A percentile compares a stretch with the other conserved stretches of the same genome.
These are phyloP conservation scores for Pelmatolapia mariae DNA, from an alignment of 2,113 vertebrate genomes.

Conservation along the genomic window DNA sequence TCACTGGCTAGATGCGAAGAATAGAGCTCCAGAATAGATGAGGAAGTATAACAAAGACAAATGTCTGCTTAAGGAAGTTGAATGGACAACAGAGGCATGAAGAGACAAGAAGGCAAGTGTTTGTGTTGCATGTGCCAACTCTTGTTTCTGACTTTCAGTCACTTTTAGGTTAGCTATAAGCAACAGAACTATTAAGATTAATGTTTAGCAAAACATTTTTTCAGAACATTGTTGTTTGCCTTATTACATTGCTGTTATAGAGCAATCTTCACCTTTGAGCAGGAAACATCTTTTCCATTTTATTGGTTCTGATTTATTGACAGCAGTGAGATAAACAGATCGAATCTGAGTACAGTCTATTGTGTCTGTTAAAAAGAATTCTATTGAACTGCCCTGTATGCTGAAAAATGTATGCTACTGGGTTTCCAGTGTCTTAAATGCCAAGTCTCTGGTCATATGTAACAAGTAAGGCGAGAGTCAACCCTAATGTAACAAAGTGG, in stretches of 20 bases:
- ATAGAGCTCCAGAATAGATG: not conserved
- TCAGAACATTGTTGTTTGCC: not conserved
- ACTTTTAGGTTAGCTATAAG: not conserved
- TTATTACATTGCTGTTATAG: not conserved
- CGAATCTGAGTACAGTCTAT: not conserved
- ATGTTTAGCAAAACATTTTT: not conserved
- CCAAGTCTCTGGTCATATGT: not conserved
- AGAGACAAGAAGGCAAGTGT: not conserved
- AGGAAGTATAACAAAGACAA: not conserved
- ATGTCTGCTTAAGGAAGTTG: not conserved
- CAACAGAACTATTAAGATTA: not conserved
- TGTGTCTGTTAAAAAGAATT: not conserved
- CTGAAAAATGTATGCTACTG: not conserved
- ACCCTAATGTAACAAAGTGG: not conserved
- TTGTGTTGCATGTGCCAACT: not conserved
- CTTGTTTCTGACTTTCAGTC: not conserved
- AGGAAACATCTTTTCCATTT: fast-evolving
- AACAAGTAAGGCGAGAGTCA: not conserved
- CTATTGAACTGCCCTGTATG: not conserved
- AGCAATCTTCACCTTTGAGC: not conserved
- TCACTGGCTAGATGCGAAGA: not conserved
- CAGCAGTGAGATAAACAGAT: not conserved
- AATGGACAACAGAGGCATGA: not conserved
- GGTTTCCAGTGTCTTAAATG: not conserved
- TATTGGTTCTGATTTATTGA: not conserved